A percentile compares a stretch with the other conserved stretches of the same genome.
phyloP scores from a whole-genome alignment of 2,797 vertebrate genomes.

The Gymnodraco acuticeps region DNA sequence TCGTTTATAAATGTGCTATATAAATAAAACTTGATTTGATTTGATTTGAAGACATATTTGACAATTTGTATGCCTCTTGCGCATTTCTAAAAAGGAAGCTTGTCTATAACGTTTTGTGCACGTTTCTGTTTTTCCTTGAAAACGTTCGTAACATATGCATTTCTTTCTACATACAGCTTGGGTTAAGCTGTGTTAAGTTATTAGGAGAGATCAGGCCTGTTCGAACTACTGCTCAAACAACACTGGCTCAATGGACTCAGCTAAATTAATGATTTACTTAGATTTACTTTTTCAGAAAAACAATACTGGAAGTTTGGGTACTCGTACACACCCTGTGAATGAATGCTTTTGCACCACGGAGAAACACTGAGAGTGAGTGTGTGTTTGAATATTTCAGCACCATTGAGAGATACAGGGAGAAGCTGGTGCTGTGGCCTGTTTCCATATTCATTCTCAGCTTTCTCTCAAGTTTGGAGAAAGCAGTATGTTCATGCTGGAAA shows the following conservation, averaged over 20 bases:
- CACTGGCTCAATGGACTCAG: background rate
- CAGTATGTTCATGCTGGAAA: slow-evolving; percentile 13
- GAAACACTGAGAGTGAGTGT: background rate
- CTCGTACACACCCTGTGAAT: slow-evolving; percentile 16
- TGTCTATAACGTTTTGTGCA: background rate
- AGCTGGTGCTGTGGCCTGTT: slow-evolving; percentile 3
- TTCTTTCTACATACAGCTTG: background rate
- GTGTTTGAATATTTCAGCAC: slow-evolving; percentile 55
- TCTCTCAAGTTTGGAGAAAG: slow-evolving; percentile 3
- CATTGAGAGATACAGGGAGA: slow-evolving; percentile 29
- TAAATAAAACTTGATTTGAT: too few relatives aligned
- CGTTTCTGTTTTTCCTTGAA: background rate
- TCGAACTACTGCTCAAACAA: background rate
- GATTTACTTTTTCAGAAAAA: background rate
- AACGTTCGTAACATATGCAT: background rate
- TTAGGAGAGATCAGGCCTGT: background rate
- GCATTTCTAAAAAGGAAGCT: background rate
- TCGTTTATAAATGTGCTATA: too few relatives aligned
- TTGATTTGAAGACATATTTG: background rate
- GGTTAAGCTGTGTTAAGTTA: background rate
- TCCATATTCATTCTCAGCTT: slow-evolving; percentile 19
- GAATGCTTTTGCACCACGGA: slow-evolving; percentile 26
- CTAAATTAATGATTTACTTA: background rate
- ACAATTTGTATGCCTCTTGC: background rate
- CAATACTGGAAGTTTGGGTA: slow-evolving; percentile 10